A percentile compares a stretch with the other conserved stretches of the same genome.
Evolutionary conservation across 2,888 invertebrate genomes (phyloP).

Genomic region (Meteorus cinctellus): DNA sequence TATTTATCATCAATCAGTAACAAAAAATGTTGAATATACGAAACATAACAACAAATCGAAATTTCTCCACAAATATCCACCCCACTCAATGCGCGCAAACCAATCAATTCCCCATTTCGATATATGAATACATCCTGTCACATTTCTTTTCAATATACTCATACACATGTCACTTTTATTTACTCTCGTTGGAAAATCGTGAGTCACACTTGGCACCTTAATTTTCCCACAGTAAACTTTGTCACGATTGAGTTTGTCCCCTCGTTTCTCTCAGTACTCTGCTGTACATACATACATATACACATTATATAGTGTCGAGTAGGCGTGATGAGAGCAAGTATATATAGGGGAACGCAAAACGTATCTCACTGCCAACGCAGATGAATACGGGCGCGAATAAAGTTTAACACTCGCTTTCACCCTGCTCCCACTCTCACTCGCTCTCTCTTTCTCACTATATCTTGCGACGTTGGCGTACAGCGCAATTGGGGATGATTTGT

Average conservation of each 20-base stretch:
- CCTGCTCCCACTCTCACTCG: not conserved
- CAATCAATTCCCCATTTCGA: slow-evolving; percentile 1
- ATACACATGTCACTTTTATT: not conserved
- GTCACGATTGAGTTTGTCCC: slow-evolving; percentile 39
- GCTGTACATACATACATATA: not conserved
- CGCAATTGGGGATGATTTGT: slow-evolving; percentile 68
- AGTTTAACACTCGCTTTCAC: slow-evolving; percentile 41
- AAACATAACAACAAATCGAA: too few relatives aligned
- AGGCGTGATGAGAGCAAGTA: slow-evolving; percentile 24
- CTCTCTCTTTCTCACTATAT: slow-evolving; percentile 28
- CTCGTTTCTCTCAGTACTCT: slow-evolving; percentile 16
- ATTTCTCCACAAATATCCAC: too few relatives aligned
- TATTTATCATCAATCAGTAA: too few relatives aligned
- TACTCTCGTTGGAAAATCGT: slow-evolving; percentile 22
- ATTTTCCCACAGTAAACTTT: slow-evolving; percentile 35
- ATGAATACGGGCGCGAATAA: slow-evolving; percentile 46
- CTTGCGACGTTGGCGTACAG: slow-evolving; percentile 30
- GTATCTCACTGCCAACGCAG: slow-evolving; percentile 29
- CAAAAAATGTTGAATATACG: too few relatives aligned
- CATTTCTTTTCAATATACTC: not conserved
- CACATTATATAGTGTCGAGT: slow-evolving; percentile 6
- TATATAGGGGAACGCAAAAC: slow-evolving; percentile 26
- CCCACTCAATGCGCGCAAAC: not conserved
- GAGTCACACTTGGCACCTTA: slow-evolving; percentile 42
- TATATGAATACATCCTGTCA: not conserved